phyloP scores from a whole-genome alignment of 2,888 invertebrate species.

The Aleiodes leptofemur region DNA sequence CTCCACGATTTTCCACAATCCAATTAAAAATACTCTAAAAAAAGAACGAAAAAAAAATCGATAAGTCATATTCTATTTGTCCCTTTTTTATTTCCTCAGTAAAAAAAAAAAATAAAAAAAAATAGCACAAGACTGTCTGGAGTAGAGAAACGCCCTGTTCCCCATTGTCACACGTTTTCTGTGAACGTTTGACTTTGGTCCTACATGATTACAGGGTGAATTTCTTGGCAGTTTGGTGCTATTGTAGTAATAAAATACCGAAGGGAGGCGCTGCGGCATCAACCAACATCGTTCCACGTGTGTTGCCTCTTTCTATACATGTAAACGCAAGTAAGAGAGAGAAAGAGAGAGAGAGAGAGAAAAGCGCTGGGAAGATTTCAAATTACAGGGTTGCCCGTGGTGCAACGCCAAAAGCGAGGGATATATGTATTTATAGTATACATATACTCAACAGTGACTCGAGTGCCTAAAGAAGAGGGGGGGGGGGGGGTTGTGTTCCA shows the following conservation, averaged over 20 bases:
- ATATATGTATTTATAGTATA: constrained; percentile 47
- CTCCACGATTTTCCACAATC: neutral
- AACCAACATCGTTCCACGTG: constrained; percentile 38
- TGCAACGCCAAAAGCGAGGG: constrained; percentile 31
- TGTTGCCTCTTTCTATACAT: neutral
- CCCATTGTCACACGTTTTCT: constrained; percentile 61
- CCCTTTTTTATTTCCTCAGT: neutral
- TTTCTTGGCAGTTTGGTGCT: constrained; percentile 72
- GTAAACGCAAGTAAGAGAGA: neutral
- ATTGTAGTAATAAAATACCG: constrained; percentile 71
- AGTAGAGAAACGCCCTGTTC: constrained; percentile 57
- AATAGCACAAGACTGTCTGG: constrained; percentile 32
- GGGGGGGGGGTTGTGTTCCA: neutral
- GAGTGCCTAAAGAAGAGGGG: constrained; percentile 35
- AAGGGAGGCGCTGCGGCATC: constrained; percentile 72
- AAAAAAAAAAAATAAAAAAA: neutral
- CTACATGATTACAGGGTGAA: constrained; percentile 74
- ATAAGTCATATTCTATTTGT: constrained; percentile 33
- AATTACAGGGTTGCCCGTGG: constrained; percentile 63
- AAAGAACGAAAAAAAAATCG: constrained; percentile 5
- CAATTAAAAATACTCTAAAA: neutral
- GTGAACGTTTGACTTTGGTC: constrained; percentile 71
- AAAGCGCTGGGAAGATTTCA: constrained; percentile 70
- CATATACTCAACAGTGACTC: constrained; percentile 1
- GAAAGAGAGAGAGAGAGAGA: constrained; percentile 2